Evolutionary conservation across 2,888 invertebrate species (phyloP).

Genomic region (Calameuta idolon): DNA sequence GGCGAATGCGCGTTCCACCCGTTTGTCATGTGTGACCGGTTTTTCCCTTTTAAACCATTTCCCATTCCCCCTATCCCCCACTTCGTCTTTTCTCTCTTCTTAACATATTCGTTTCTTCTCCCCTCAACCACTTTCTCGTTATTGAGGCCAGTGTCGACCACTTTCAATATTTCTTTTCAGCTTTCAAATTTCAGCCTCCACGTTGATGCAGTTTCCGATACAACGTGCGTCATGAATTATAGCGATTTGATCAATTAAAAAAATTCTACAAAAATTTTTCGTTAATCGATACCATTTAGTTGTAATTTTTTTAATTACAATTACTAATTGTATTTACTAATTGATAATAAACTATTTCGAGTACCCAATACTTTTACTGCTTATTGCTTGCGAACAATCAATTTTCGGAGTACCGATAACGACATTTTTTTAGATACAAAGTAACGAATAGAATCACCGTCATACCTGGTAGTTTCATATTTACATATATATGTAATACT

Average conservation of each 20-base stretch:
- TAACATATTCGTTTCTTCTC: not conserved
- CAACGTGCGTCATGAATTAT: not conserved
- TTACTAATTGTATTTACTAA: not conserved
- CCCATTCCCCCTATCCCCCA: not conserved
- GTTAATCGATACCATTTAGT: not conserved
- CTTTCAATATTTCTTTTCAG: not conserved
- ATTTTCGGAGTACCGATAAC: not conserved
- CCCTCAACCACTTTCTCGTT: not conserved
- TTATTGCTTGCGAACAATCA: not conserved
- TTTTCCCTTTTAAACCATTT: conserved; percentile 2
- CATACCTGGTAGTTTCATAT: not conserved
- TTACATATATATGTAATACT: not conserved
- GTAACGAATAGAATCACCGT: not conserved
- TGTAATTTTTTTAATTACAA: not conserved
- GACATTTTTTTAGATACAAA: not conserved
- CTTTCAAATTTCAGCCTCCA: not conserved
- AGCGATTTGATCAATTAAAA: not conserved
- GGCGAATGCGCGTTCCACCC: not conserved
- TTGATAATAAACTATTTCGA: not conserved
- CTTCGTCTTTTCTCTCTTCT: not conserved
- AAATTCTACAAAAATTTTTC: not conserved
- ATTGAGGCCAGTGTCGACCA: not conserved
- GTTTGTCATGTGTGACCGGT: conserved; percentile 5
- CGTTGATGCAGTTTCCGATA: not conserved
- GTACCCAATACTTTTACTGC: not conserved